Evolutionary conservation across 2,113 vertebrate species (phyloP), one percentile per base, ranked within the genome.

Genomic region (Gavia stellata): DNA sequence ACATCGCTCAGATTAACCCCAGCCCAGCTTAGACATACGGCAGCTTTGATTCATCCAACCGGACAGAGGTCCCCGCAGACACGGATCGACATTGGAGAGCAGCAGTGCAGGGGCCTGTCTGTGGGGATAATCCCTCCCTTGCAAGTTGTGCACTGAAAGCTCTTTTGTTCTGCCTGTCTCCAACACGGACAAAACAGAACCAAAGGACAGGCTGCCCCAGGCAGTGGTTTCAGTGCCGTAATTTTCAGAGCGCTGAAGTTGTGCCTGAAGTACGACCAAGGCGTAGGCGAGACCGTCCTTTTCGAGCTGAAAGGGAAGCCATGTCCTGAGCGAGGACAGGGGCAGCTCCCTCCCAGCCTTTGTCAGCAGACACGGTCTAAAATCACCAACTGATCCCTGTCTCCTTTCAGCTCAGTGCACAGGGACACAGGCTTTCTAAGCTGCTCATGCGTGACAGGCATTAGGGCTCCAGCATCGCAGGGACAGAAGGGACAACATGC

Each of bases 121-220:
- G 74, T 0, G 65, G 91, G 79, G 89, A 86, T 91, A 95, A 96
- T 94, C 88, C 95, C 92, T 91, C 90, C 93, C 95, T 50, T 17
- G 58, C 58, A 14, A 42, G 59, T n/a, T 3, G 3, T 24, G 53
- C 61, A 26, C 83, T 15, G 45, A 28, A 38, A 95, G 94, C 68
- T 50, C 95, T 90, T 95, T 95, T 97, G 95, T 96, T 92, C 90
- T 8, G 55, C 50, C 0, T 1, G 4, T 56, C 42, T 19, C 70
- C 74, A 44, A 24, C 65, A 12, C 0, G 14, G 72, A 67, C 29
- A 42, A n/a, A 86, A 34, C 62, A 14, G 12, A 26, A 56, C 11
- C 72, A 38, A 10, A 63, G 44, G n/a, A 71, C 52, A 25, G 68
- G 84, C 81, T 9, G 72, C 29, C 47, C 49, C 88, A 29, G 67